Evolutionary conservation across 2,113 vertebrate species (phyloP).

Genomic region (Odontesthes bonariensis): DNA sequence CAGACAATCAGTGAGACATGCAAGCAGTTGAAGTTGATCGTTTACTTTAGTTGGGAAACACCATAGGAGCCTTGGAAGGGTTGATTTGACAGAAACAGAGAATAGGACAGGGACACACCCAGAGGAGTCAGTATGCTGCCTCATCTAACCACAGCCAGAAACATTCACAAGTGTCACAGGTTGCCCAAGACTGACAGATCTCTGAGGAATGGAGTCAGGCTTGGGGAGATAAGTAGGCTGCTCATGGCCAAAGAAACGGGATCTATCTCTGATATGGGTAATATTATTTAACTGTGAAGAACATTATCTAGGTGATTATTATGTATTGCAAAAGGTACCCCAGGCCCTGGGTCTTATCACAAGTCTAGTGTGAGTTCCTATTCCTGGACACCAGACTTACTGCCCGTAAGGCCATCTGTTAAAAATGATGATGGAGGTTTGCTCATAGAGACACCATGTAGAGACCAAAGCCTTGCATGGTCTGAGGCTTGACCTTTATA

Average conservation of each 20-base stretch:
- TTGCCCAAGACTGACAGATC: constrained; percentile 45
- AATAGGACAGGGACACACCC: background rate
- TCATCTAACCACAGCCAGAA: constrained; percentile 14
- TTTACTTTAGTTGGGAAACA: too few species aligned
- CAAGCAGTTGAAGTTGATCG: background rate
- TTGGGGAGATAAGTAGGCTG: constrained; percentile 54
- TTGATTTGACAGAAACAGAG: background rate
- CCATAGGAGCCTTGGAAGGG: too few species aligned
- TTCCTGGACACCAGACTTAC: constrained; percentile 54
- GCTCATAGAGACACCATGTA: constrained; percentile 48
- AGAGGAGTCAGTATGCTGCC: constrained; percentile 12
- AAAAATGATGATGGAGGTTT: constrained; percentile 52
- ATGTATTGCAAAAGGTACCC: constrained; percentile 60
- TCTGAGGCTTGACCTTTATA: constrained; percentile 63
- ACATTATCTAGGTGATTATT: constrained; percentile 66
- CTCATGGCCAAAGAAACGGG: constrained; percentile 42
- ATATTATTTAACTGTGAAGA: constrained; percentile 61
- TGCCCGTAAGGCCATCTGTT: constrained; percentile 57
- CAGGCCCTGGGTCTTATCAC: constrained; percentile 61
- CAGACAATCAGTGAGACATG: background rate
- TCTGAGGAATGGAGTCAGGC: constrained; percentile 43
- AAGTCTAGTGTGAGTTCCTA: constrained; percentile 46
- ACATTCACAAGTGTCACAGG: constrained; percentile 42
- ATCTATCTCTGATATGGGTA: constrained; percentile 53
- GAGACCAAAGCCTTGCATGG: constrained; percentile 46